Percentiles rank a stretch among this genome's conserved stretches.
Evolutionary conservation across 2,797 vertebrate species (phyloP).

Genomic region (Urocyon cinereoargenteus): DNA sequence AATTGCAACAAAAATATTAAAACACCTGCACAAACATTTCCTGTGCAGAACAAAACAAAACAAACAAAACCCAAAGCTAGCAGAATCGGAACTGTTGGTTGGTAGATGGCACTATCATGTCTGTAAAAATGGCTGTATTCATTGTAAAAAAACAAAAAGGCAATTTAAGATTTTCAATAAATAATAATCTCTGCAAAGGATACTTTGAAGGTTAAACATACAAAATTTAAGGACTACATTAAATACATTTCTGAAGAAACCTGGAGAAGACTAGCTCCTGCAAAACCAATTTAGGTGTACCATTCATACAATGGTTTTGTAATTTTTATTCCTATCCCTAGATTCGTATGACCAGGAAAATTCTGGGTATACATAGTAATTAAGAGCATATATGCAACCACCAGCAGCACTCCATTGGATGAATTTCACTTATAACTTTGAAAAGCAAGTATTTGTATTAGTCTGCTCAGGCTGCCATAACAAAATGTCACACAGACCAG

Average conservation of each 20-base stretch:
- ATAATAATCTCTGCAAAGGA: background rate
- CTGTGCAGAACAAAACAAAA: background rate
- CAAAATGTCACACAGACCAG: background rate
- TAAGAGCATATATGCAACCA: background rate
- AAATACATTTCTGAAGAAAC: background rate
- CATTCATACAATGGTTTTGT: background rate
- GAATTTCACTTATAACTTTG: background rate
- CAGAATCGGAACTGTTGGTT: background rate
- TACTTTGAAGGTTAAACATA: background rate
- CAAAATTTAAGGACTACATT: background rate
- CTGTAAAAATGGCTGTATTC: background rate
- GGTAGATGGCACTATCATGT: background rate
- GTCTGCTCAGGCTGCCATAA: background rate
- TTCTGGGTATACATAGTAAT: background rate
- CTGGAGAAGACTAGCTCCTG: background rate
- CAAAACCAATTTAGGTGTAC: background rate
- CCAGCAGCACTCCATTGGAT: background rate
- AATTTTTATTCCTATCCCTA: background rate
- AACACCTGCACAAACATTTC: background rate
- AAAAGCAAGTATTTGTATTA: background rate
- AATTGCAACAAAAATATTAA: slow-evolving; percentile 7
- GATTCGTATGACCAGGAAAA: background rate
- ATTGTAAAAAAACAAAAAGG: background rate
- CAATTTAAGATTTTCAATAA: background rate
- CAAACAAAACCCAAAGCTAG: background rate